Conservation (phyloP, 2,113 vertebrate genomes). For the Indri indri region DNA sequence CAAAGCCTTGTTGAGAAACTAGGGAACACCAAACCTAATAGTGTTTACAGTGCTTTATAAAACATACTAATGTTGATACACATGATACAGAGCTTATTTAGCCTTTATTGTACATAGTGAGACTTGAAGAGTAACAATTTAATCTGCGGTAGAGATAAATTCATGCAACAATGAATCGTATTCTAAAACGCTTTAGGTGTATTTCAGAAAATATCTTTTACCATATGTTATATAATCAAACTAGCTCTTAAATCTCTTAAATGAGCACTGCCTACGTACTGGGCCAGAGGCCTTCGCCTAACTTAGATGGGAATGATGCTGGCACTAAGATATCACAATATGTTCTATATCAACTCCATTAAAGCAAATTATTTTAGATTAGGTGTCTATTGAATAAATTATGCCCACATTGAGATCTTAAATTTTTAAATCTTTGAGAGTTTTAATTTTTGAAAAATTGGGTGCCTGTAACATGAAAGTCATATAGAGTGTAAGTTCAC, state of each 20-base stretch:
- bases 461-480: slow-evolving; percentile 67
- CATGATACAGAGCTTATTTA: neutral
- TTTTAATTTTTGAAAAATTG: slow-evolving; percentile 31
- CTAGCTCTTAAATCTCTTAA: neutral
- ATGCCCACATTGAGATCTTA: neutral
- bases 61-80: neutral
- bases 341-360: neutral
- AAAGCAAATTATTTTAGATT: neutral
- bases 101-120: neutral
- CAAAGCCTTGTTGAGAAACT: neutral
- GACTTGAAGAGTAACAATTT: slow-evolving; percentile 1
- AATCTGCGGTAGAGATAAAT: neutral
- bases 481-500: slow-evolving; percentile 62
- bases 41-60: neutral
- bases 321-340: neutral
- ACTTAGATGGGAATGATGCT: neutral
- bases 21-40: neutral
- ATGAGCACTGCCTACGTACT: neutral
- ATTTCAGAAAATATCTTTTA: neutral
- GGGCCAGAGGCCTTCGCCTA: neutral
- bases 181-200: neutral
- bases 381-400: neutral
- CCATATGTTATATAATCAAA: neutral
- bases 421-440: neutral
- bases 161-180: neutral